Base-by-base conservation (phyloP, 2,113 vertebrate genomes). In the Odobenus rosmarus region DNA sequence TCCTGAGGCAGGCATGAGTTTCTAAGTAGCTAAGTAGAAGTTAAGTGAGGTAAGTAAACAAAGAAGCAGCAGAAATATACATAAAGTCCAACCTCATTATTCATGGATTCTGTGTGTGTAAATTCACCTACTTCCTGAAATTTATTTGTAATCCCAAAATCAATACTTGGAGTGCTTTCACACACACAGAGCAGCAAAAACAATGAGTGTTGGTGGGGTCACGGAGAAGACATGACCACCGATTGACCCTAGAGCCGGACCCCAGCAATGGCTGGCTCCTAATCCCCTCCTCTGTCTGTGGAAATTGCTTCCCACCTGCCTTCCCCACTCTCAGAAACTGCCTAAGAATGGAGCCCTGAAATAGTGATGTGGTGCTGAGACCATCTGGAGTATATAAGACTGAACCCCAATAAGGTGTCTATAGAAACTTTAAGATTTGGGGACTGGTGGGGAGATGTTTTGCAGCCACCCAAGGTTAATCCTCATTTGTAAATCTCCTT, bases 101-200 rank as follows among this genome's bases (percentile, higher is more conserved):
- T 42, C 55, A 62, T 23, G 8, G 3, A n/a, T 46, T 53, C 19
- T 24, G 9, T 28, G 14, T 15, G 14, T 13, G 18, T 55, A 76
- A 82, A 46, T 72, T 31, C 12, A 28, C 8, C 53, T 53, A 16
- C 55, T 81, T 72, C 21, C 42, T 42, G 14, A 19, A 42, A 55
- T 23, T 26, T 49, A 71, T 28, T n/a, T 72, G 53, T 51, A 62
- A 51, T 26, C 8, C 18, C 15, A 3, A 36, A 36, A 91, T 28
- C 18, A 33, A 71, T 28, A 42, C 7, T 51, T 42, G 31, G n/a
- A 16, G 15, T 88, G 46, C 9, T 9, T 92, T 36, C 7, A 2
- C 33, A 42, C 3, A 1, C 1, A 5, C 6, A 18, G 31, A 28
- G 4, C n/a, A 36, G 9, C 0, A 5, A 59, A 80, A 81, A 21